Percentiles rank a stretch among this genome's conserved stretches.
Evolutionary conservation across 1,140 invertebrate species (phyloP).

Genomic region (Adoxophyes honmai): DNA sequence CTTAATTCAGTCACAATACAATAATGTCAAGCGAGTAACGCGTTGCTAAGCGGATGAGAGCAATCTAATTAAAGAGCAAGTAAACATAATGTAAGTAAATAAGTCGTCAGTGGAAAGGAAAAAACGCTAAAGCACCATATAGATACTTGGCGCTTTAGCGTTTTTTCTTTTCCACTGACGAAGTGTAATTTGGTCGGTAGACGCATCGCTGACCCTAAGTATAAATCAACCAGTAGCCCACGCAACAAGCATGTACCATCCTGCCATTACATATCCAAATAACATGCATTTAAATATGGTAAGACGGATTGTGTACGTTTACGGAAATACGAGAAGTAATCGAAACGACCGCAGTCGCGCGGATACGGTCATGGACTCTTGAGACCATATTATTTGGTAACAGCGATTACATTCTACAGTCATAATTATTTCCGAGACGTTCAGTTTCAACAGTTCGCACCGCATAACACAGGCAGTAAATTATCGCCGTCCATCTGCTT

Average conservation of each 20-base stretch:
- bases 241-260: background rate
- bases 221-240: slow-evolving; percentile 13
- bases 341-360: background rate
- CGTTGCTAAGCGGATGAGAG: too few species aligned
- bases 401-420: background rate
- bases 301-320: slow-evolving; percentile 3
- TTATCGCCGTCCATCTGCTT: slow-evolving; percentile 45
- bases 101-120: too few species aligned
- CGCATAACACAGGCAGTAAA: slow-evolving; percentile 32
- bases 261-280: slow-evolving; percentile 8
- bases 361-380: background rate
- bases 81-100: slow-evolving; percentile 2
- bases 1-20: too few species aligned
- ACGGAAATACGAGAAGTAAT: slow-evolving; percentile 7
- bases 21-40: too few species aligned
- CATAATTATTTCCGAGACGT: slow-evolving; percentile 33
- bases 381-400: background rate
- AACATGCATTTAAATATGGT: slow-evolving; percentile 14
- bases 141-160: too few species aligned
- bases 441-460: slow-evolving; percentile 30
- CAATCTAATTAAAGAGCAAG: too few species aligned
- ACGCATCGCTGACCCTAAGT: background rate
- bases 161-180: too few species aligned
- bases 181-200: background rate
- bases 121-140: too few species aligned